Evolutionary conservation across 2,888 invertebrate species (phyloP).

Genomic region (Thereva nobilitata): DNA sequence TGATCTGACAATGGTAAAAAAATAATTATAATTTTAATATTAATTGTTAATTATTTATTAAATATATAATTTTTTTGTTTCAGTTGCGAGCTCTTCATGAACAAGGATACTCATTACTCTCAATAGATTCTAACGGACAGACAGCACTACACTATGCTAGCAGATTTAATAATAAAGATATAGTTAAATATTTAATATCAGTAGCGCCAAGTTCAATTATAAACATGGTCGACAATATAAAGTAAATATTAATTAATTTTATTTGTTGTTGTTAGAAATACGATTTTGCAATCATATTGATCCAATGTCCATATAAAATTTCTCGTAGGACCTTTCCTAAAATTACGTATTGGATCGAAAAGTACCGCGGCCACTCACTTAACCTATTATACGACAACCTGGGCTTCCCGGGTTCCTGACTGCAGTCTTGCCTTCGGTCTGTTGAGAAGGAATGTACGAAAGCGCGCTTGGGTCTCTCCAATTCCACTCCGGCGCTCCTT

Average conservation of each 20-base stretch:
- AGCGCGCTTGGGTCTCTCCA: too few species aligned
- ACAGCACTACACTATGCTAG: slow-evolving; percentile 90
- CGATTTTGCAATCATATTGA: too few species aligned
- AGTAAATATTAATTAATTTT: slow-evolving; percentile 61
- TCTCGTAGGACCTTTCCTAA: too few species aligned
- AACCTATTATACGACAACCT: too few species aligned
- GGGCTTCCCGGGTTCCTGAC: too few species aligned
- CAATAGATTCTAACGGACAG: slow-evolving; percentile 82
- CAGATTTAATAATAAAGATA: slow-evolving; percentile 84
- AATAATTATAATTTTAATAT: slow-evolving; percentile 45
- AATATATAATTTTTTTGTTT: neutral
- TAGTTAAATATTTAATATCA: slow-evolving; percentile 85
- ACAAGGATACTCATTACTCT: slow-evolving; percentile 80
- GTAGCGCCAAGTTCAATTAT: slow-evolving; percentile 81
- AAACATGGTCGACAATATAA: slow-evolving; percentile 84
- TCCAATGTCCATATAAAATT: too few species aligned
- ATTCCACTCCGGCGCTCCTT: too few species aligned
- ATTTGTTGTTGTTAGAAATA: too few species aligned
- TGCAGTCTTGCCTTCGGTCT: too few species aligned
- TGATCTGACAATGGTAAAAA: slow-evolving; percentile 73
- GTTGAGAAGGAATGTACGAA: too few species aligned
- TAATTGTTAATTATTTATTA: neutral
- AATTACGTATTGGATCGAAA: too few species aligned
- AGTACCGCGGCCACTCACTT: too few species aligned
- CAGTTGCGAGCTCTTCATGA: slow-evolving; percentile 83